Evolutionary conservation across 2,888 invertebrate species (phyloP), one percentile per base, ranked within the genome.

Genomic region (Octonoba sinensis): DNA sequence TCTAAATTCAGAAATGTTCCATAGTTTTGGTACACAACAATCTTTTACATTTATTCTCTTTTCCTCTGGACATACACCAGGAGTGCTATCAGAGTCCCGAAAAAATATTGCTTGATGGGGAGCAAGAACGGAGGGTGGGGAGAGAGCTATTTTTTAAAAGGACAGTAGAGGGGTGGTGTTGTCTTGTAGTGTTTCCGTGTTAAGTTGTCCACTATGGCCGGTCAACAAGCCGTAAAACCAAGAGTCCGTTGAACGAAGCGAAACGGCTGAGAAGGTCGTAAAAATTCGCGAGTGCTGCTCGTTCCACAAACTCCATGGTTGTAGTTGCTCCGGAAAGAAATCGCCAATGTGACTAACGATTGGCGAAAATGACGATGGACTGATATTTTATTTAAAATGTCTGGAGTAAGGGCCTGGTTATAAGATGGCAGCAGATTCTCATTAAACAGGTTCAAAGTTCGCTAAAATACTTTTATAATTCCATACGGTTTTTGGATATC

Each of bases 151-250:
- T 70, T 69, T 69, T 77, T 24, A 67, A 22, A 16, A 56, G 62
- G 60, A 66, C 36, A 36, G 57, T 27, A 49, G 49, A 16, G 54
- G 54, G 16, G 27, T 24, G 44, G 22, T 62, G 46, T 65, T 57
- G 44, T 36, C 20, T 49, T n/a, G 13, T 46, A 62, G 62, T 44
- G 46, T 62, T 22, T 44, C 51, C 62, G 67, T 81, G 79, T 81
- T 74, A 69, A 81, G 73, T 54, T 81, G 79, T 73, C 72, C 79
- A 81, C 73, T 73, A 73, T 81, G 73, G 79, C 73, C 69, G 79
- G 79, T 81, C 79, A 81, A 81, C 79, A 81, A 81, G 79, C 79
- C 79, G 79, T 81, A 81, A 81, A 81, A 81, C 79, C 72, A 73
- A 73, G 62, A 73, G 73, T 67, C 79, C 72, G 79, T 81, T 73